phyloP scores from a whole-genome alignment of 37 sponge, comb jelly and placozoan genomes.

The Lycopodina hypogea region DNA sequence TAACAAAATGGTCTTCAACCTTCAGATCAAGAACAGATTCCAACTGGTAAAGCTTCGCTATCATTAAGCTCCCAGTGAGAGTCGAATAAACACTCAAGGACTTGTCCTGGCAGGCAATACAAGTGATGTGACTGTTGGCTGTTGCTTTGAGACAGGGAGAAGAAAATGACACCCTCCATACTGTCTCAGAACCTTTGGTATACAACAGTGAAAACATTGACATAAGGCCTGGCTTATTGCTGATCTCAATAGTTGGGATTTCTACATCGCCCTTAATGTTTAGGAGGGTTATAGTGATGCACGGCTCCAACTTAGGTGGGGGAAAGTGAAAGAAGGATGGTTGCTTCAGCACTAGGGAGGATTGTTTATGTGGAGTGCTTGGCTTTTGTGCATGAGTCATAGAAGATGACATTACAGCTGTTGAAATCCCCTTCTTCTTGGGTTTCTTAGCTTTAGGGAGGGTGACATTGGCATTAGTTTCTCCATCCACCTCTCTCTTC shows the following conservation, averaged over 20 bases:
- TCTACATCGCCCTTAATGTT: too few species aligned
- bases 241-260: not conserved
- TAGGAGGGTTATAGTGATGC: conserved; percentile 1
- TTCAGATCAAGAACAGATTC: conserved; percentile 19
- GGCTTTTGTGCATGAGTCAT: conserved; percentile 1
- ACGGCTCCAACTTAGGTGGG: conserved; percentile 16
- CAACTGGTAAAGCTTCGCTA: conserved; percentile 31
- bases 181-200: conserved; percentile 7
- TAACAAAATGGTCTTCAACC: conserved; percentile 4
- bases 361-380: conserved; percentile 25
- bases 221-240: not conserved
- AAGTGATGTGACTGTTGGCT: conserved; percentile 43
- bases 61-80: conserved; percentile 36
- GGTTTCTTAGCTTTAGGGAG: conserved; percentile 36
- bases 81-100: conserved; percentile 47
- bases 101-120: conserved; percentile 41
- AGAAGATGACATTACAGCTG: not conserved
- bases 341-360: not conserved
- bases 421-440: conserved; percentile 6
- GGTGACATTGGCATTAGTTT: not conserved
- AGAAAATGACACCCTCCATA: conserved; percentile 33
- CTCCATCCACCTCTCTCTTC: conserved; percentile 2
- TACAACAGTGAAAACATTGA: conserved; percentile 12
- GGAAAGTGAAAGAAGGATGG: not conserved
- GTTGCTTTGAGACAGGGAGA: conserved; percentile 26